Conservation (phyloP, 2,797 vertebrate species). For the Pipistrellus pipistrellus region DNA sequence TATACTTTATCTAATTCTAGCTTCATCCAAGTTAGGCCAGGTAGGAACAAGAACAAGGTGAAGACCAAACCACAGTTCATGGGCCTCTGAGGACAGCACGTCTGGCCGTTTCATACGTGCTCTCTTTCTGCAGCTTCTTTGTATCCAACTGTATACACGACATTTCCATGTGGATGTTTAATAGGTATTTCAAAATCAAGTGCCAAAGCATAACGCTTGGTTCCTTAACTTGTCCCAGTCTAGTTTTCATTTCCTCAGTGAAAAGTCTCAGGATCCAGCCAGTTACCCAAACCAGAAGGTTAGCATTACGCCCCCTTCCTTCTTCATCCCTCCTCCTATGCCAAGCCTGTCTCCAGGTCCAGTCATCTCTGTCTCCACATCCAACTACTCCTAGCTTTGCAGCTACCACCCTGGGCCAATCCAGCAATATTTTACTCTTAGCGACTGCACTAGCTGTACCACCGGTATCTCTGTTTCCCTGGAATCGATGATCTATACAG, state of each 20-base stretch:
- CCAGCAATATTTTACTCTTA: background rate
- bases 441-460: background rate
- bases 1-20: background rate
- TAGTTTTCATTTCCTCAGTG: background rate
- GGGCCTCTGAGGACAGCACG: background rate
- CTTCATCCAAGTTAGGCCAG: background rate
- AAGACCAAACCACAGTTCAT: background rate
- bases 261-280: background rate
- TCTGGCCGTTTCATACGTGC: fast-evolving
- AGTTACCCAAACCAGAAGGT: background rate
- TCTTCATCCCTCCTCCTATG: background rate
- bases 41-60: background rate
- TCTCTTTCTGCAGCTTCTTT: background rate
- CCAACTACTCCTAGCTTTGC: background rate
- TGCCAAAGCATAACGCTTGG: background rate
- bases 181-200: background rate
- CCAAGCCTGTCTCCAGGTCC: background rate
- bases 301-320: background rate
- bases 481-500: background rate
- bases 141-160: background rate
- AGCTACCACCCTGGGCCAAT: background rate
- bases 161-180: background rate
- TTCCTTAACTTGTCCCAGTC: no score
- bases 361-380: background rate
- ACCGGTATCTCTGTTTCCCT: background rate